A percentile compares a stretch with the other conserved stretches of the same genome.
phyloP scores from a whole-genome alignment of 1,140 invertebrate species.

The Macrocentrus cingulum region DNA sequence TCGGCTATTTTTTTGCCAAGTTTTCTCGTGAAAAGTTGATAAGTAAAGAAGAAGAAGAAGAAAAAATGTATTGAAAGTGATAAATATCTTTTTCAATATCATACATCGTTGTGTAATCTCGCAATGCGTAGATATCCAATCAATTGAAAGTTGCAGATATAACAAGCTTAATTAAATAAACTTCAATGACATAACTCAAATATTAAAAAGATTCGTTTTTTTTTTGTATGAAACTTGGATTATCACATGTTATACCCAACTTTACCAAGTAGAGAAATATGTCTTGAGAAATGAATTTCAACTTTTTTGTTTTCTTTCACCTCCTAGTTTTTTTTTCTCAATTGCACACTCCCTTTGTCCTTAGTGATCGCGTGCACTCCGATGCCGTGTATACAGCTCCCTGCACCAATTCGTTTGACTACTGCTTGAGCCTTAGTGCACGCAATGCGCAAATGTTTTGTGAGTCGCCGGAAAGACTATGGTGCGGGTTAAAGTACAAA shows the following conservation, averaged over 20 bases:
- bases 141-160: no score
- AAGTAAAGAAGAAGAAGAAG: constrained; percentile 1
- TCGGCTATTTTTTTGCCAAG: not conserved
- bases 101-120: not conserved
- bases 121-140: not conserved
- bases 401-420: constrained; percentile 17
- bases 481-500: not conserved
- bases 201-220: no score
- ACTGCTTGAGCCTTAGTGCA: not conserved
- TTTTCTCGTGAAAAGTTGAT: constrained; percentile 6
- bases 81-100: not conserved
- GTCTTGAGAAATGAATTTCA: not conserved
- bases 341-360: not conserved
- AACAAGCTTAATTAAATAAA: no score
- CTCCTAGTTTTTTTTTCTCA: not conserved
- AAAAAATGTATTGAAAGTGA: not conserved
- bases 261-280: no score
- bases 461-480: not conserved
- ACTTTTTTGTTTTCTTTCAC: not conserved
- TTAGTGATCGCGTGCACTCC: constrained; percentile 27
- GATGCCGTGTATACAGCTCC: constrained; percentile 30
- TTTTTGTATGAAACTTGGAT: no score
- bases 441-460: constrained; percentile 3
- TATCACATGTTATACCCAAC: no score
- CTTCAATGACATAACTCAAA: no score